Evolutionary conservation across 2,888 invertebrate genomes (phyloP).

Genomic region (Thymelicus lineola): DNA sequence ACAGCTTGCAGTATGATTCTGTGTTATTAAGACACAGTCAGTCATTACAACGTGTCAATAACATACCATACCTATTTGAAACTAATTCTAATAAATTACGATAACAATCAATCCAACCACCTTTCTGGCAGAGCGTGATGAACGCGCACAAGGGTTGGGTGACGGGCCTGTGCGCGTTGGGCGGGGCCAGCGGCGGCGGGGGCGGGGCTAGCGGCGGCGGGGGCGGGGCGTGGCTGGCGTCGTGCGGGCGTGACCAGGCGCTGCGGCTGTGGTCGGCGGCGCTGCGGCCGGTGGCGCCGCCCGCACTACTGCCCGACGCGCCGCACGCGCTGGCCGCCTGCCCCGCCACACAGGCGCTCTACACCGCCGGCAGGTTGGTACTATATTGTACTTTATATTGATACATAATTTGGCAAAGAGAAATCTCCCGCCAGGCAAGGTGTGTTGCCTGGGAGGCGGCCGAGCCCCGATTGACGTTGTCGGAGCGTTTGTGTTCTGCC

Average conservation of each 20-base stretch:
- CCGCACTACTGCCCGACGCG: constrained; percentile 80
- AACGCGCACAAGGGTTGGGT: constrained; percentile 96
- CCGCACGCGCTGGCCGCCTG: constrained; percentile 89
- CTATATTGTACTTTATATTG: too few species aligned
- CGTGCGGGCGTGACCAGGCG: constrained; percentile 91
- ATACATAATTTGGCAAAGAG: too few species aligned
- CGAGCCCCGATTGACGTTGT: too few species aligned
- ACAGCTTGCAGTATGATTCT: too few species aligned
- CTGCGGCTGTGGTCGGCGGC: constrained; percentile 90
- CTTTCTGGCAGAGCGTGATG: constrained; percentile 82
- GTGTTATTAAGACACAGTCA: too few species aligned
- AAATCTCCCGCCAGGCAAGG: too few species aligned
- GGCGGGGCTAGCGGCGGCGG: constrained; percentile 59
- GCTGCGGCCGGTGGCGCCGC: constrained; percentile 79
- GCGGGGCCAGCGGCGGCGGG: constrained; percentile 51
- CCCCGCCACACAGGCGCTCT: constrained; percentile 80
- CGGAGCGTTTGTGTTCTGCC: too few species aligned
- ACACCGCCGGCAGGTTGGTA: constrained; percentile 94
- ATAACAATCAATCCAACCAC: too few species aligned
- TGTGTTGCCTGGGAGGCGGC: too few species aligned
- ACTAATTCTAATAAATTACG: too few species aligned
- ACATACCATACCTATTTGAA: too few species aligned
- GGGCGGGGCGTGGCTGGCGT: constrained; percentile 83
- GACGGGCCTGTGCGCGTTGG: constrained; percentile 86
- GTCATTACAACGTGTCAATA: too few species aligned